These are phyloP conservation scores for Pseudochaenichthys georgianus DNA, from an alignment of 2,797 vertebrate species.

Conservation along the genomic window DNA sequence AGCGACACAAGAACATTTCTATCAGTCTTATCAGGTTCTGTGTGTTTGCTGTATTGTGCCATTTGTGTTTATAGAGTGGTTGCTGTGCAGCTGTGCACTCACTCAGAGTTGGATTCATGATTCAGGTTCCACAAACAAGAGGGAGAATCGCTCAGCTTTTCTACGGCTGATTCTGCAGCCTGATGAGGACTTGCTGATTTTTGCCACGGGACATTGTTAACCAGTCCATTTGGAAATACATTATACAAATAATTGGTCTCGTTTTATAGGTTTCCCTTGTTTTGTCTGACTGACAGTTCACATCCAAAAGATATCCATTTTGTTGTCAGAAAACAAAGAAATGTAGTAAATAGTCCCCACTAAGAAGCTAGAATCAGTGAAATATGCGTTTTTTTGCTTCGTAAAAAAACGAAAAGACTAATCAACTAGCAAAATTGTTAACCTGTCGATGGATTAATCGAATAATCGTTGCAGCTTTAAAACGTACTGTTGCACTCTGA, in stretches of 20 bases:
- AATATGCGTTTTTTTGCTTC: not conserved
- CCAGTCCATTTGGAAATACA: not conserved
- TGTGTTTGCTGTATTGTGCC: conserved; percentile 32
- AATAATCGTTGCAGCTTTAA: not conserved
- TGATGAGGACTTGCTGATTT: not conserved
- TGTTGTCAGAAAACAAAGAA: not conserved
- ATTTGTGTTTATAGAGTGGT: conserved; percentile 47
- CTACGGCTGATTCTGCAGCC: not conserved
- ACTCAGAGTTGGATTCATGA: conserved; percentile 21
- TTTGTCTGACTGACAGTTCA: not conserved
- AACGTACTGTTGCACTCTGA: not conserved
- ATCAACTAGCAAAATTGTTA: not conserved
- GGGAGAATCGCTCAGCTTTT: conserved; percentile 3
- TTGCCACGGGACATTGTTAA: not conserved
- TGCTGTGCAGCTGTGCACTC: conserved; percentile 57
- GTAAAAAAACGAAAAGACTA: not conserved
- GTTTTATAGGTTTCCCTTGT: not conserved
- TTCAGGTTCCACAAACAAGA: conserved; percentile 11
- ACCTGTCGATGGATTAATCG: too few species aligned
- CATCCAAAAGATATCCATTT: not conserved
- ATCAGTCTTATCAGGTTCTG: conserved; percentile 41
- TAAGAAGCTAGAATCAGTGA: not conserved
- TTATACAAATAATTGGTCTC: not conserved
- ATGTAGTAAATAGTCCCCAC: not conserved
- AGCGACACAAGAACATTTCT: conserved; percentile 24